A percentile compares a stretch with the other conserved stretches of the same genome.
Conservation (phyloP, 2,888 invertebrate species). For the Yponomeuta cagnagella region DNA sequence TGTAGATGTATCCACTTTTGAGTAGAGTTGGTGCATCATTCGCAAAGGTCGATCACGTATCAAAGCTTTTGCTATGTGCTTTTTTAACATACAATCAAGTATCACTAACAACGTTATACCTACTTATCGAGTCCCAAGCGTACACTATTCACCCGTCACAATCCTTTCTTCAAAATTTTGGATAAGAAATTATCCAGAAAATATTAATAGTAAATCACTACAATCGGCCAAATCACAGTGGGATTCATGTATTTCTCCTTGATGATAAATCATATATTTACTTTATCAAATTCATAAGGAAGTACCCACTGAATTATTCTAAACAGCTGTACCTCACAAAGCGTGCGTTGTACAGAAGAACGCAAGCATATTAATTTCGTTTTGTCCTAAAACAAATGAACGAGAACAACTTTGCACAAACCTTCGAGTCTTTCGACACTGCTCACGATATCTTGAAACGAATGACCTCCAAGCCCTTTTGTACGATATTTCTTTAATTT, state of each 20-base stretch:
- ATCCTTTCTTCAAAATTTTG: too few species aligned
- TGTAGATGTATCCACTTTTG: not conserved
- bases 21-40: not conserved
- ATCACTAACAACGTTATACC: not conserved
- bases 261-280: too few species aligned
- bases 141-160: not conserved
- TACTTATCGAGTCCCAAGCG: not conserved
- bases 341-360: too few species aligned
- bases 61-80: conserved; percentile 22
- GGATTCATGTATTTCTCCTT: too few species aligned
- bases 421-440: not conserved
- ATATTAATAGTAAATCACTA: too few species aligned
- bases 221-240: too few species aligned
- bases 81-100: conserved; percentile 9
- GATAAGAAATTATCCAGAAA: too few species aligned
- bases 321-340: too few species aligned
- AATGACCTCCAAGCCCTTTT: not conserved
- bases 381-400: not conserved
- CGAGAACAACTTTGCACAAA: not conserved
- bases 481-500: conserved; percentile 4
- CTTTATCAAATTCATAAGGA: too few species aligned
- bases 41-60: conserved; percentile 9
- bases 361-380: not conserved
- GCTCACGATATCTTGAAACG: not conserved
- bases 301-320: too few species aligned